These are phyloP conservation scores for Patella pellucida DNA, from an alignment of 2,888 invertebrate species.

Conservation along the genomic window DNA sequence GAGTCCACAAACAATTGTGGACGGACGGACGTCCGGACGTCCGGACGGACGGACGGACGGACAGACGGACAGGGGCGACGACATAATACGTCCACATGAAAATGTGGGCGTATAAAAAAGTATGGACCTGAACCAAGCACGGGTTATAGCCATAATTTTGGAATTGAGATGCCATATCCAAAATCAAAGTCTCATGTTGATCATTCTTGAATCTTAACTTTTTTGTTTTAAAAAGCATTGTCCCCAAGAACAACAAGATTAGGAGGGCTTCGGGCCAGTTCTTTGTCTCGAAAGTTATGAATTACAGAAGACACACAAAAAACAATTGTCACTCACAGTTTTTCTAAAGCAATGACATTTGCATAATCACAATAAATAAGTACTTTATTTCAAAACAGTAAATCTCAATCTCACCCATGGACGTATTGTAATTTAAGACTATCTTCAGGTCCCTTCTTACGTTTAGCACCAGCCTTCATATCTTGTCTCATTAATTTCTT, in stretches of 20 bases:
- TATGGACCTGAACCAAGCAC: too few species aligned
- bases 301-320: background rate
- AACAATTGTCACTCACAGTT: background rate
- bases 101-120: too few species aligned
- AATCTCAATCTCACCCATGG: conserved; percentile 62
- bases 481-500: conserved; percentile 61
- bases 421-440: conserved; percentile 68
- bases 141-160: background rate
- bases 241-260: background rate
- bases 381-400: too few species aligned
- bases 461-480: conserved; percentile 63
- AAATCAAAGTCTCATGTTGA: too few species aligned
- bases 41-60: too few species aligned
- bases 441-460: conserved; percentile 64
- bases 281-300: background rate
- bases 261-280: background rate
- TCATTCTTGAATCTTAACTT: too few species aligned
- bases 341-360: background rate
- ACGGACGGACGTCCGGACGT: too few species aligned
- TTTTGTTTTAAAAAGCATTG: too few species aligned
- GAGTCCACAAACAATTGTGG: too few species aligned
- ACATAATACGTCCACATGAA: too few species aligned
- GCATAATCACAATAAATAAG: too few species aligned
- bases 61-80: too few species aligned
- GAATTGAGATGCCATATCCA: background rate